Evolutionary conservation across 2,797 vertebrate species (phyloP), one percentile per base, ranked within the genome.

Genomic region (Microctenopoma steveboyesi): DNA sequence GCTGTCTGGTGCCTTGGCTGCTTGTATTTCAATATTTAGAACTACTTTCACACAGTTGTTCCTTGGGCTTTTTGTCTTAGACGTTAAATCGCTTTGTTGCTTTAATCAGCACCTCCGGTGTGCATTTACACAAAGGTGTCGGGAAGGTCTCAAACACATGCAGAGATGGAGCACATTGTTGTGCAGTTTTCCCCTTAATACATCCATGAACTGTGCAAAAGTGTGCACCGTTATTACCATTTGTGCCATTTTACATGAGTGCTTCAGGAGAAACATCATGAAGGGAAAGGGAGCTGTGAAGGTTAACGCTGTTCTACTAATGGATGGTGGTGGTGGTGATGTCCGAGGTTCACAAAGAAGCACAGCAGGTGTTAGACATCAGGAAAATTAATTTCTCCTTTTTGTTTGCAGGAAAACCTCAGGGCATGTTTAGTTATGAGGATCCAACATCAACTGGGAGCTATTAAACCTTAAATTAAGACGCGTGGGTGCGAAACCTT

Each of bases 1-100:
- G 13, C 45, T 54, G 68, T 53, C 30, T 45, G 62, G n/a, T 40
- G 53, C 43, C 63, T 57, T 30, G 37, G 13, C 43, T 16, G 49
- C 42, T 53, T 10, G 42, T 5, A 14, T 43, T 35, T 55, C 45
- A 35, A 4, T 33, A n/a, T 58, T 56, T 55, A 22, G 22, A 22
- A 22, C 22, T 22, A 22, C 22, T n/a, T 42, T 54, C 18, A n/a
- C 28, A 12, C 16, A 12, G 13, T 22, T 5, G 28, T 50, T 43
- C 16, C 8, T 49, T 51, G 39, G 25, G 2, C n/a, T 49, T 39
- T 40, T 33, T 50, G 55, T 1, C n/a, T 30, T 51, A 10, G 33
- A n/a, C 35, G 25, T 27, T 45, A 48, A 12, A 4, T 8, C 4
- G 12, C 2, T 53, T 53, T 52, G 50, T n/a, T 1, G 28, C 50